Evolutionary conservation across 2,797 vertebrate genomes (phyloP).

Genomic region (Pangasius sanitwongsei): DNA sequence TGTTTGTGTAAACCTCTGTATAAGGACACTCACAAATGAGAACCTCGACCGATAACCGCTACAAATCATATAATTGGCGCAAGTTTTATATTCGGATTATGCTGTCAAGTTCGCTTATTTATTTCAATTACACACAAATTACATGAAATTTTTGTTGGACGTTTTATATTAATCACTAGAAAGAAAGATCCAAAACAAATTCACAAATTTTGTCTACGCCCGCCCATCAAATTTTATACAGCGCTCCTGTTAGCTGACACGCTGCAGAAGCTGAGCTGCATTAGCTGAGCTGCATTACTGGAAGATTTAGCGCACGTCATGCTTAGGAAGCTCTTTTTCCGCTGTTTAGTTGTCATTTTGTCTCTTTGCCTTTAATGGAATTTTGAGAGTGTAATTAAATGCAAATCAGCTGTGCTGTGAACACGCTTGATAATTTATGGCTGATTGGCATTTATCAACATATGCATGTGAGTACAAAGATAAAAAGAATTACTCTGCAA

Average conservation of each 20-base stretch:
- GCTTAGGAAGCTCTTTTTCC: not conserved
- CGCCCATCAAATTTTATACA: too few relatives aligned
- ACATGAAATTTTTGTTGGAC: not conserved
- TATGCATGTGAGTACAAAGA: too few relatives aligned
- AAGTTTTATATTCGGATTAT: not conserved
- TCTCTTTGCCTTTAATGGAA: too few relatives aligned
- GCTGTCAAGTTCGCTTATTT: not conserved
- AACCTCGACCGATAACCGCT: fast-evolving
- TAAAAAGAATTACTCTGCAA: too few relatives aligned
- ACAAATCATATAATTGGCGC: not conserved
- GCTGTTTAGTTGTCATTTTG: not conserved
- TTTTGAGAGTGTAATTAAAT: not conserved
- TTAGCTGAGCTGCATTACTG: not conserved
- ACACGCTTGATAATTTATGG: too few relatives aligned
- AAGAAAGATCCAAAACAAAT: not conserved
- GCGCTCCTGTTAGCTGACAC: not conserved
- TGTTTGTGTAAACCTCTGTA: not conserved
- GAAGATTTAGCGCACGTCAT: not conserved
- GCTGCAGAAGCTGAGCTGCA: not conserved
- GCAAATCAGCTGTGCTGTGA: not conserved
- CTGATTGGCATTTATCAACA: too few relatives aligned
- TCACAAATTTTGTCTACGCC: too few relatives aligned
- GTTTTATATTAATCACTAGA: not conserved
- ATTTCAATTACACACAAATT: not conserved
- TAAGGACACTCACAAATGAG: not conserved